Base-by-base conservation (phyloP, 64 coral and sea anemone species). In the Acropora yongei region DNA sequence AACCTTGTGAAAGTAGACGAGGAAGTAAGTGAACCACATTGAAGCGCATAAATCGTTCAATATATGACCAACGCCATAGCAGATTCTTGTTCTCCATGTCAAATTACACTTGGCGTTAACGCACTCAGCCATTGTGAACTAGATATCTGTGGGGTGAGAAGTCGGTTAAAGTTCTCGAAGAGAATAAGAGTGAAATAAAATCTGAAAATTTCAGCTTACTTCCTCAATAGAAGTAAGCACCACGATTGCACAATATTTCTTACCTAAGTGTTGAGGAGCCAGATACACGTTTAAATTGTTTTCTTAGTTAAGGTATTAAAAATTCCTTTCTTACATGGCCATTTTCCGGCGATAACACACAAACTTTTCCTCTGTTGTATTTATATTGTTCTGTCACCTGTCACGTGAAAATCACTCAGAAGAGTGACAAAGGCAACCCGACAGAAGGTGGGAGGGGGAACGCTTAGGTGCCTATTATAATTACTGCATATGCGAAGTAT, bases 1-100 rank as follows among this genome's bases (percentile, higher is more conserved):
- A 44, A 99, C 91, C 72, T 90, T 84, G 57, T 99, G 97, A 49
- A 99, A 40, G 49, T 96, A 99, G 8, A 99, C 78, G 0, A 99
- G 79, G 17, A 99, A 47, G 60, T 99, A 99, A 0, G 97, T 96
- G 51, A 99, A 99, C 97, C 97, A 99, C 91, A 99, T 95, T 19
- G 94, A 96, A 7, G 97, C 97, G 75, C 97, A 99, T 10, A 99
- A 74, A 63, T 99, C 97, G 50, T 99, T 99, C 14, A 99, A 74
- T 58, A 99, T 87, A 80, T 99, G 97, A 19, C 97, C 97, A 43
- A 96, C 97, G 43, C 97, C 97, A 79, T 99, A 99, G 60, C 94
- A 99, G 46, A 99, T 79, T 91, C 63, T 14, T 17, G 82, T 85
- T 48, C 82, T 85, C 82, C 82, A 85, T 7, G 82, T 72, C 5